Evolutionary conservation across 2,113 vertebrate genomes (phyloP), one percentile per base, ranked within the genome.

Genomic region (Ornithorhynchus anatinus): DNA sequence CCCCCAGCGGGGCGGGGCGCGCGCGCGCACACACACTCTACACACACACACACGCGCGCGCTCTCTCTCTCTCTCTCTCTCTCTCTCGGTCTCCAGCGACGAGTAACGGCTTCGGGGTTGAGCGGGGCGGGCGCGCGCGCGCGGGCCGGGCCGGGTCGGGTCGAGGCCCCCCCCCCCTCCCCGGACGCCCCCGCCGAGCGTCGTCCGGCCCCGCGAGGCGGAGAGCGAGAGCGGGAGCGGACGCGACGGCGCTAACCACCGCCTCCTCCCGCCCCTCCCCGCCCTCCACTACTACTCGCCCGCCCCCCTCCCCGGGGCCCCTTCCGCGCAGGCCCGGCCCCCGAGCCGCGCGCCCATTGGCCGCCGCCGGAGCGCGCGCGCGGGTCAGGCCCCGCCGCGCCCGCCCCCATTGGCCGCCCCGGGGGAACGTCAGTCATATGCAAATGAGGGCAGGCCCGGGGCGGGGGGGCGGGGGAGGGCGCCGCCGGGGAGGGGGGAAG

Each of bases 371-470:
- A 47, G 43, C n/a, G n/a, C 81, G 79, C 81, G 85, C 85, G 85
- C 85, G 44, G 85, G 79, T 85, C 80, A 81, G 81, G 81, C 79
- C 84, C 84, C 60, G 70, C 67, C 82, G 85, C 70, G 53, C 70
- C 67, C 73, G 51, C 86, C 82, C 60, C 77, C 77, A 88, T 88
- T 88, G 86, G 88, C 59, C 58, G 73, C 81, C 71, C 70, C 66
- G 71, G 59, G 75, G 81, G 75, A 81, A 85, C 81, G 86, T 90
- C 88, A 90, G 84, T 87, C 84, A 86, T 86, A 87, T 88, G 86
- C 86, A 90, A 89, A 90, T 87, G 2, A 39, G 59, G 32, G 3
- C 19, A 39, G 83, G 81, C 70, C 79, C 73, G 77, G 45, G n/a
- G 76, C 71, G 47, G 43, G 25, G 47, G 17, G 63, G 81, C 68